Evolutionary conservation across 1,140 invertebrate species (phyloP).

Genomic region (Lepidurus packardi): DNA sequence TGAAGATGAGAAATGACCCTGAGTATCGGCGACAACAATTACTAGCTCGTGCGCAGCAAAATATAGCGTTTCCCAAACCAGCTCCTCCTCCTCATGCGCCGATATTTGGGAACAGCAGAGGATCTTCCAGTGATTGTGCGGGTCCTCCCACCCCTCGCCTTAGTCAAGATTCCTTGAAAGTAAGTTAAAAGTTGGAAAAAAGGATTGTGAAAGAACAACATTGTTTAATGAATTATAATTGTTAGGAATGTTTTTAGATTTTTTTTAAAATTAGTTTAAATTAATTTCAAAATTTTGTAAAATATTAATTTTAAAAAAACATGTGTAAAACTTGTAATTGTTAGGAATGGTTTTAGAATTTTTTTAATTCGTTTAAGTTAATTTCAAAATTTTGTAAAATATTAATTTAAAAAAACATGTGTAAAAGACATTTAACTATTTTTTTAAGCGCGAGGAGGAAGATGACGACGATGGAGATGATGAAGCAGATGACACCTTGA

Average conservation of each 20-base stretch:
- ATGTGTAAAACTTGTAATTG: no score
- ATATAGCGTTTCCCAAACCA: not conserved
- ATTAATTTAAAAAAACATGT: not conserved
- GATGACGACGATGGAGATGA: conserved; percentile 50
- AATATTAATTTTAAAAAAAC: not conserved
- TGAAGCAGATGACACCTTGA: conserved; percentile 59
- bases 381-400: no score
- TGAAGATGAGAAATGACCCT: conserved; percentile 44
- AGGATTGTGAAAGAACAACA: not conserved
- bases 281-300: not conserved
- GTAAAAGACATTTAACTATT: no score
- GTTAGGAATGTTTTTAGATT: not conserved
- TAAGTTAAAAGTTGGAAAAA: not conserved
- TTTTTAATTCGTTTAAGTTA: not conserved
- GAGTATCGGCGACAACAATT: conserved; percentile 45
- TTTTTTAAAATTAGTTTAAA: not conserved
- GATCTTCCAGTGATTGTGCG: not conserved
- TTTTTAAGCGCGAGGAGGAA: conserved; percentile 15
- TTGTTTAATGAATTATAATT: not conserved
- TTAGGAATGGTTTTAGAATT: not conserved
- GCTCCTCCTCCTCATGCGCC: not conserved
- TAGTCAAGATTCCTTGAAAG: conserved; percentile 1
- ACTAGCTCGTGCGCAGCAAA: conserved; percentile 30
- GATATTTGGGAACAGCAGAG: not conserved
- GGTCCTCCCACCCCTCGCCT: not conserved